phyloP scores from a whole-genome alignment of 2,797 vertebrate species.

The Lagorchestes hirsutus region DNA sequence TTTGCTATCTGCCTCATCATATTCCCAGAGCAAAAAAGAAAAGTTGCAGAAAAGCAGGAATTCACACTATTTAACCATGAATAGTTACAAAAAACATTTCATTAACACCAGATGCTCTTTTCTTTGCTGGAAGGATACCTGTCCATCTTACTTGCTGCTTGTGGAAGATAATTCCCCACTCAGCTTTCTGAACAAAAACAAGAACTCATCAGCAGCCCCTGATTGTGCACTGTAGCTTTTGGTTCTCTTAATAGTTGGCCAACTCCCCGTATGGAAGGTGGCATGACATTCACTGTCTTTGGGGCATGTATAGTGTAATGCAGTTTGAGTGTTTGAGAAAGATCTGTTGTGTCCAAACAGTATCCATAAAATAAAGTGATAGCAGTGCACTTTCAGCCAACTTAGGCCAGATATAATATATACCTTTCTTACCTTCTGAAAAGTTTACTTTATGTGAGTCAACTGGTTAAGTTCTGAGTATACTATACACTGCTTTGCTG shows the following conservation, averaged over 20 bases:
- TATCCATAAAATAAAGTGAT: not conserved
- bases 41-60: constrained; percentile 41
- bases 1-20: constrained; percentile 58
- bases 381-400: not conserved
- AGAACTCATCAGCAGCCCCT: constrained; percentile 23
- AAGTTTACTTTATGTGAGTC: not conserved
- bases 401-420: not conserved
- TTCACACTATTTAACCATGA: constrained; percentile 14
- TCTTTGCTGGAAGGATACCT: not conserved
- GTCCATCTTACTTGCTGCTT: not conserved
- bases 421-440: not conserved
- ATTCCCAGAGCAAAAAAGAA: constrained; percentile 26
- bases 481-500: not conserved
- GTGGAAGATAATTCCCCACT: not conserved
- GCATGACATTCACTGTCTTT: not conserved
- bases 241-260: not conserved
- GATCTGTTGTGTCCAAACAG: not conserved
- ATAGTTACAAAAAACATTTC: constrained; percentile 27
- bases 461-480: not conserved
- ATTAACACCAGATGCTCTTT: not conserved
- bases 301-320: not conserved
- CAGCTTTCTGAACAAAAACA: constrained; percentile 25
- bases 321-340: not conserved
- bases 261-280: not conserved
- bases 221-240: not conserved